These are phyloP conservation scores for Ferrisia virgata DNA, from an alignment of 2,888 invertebrate species.

Conservation along the genomic window DNA sequence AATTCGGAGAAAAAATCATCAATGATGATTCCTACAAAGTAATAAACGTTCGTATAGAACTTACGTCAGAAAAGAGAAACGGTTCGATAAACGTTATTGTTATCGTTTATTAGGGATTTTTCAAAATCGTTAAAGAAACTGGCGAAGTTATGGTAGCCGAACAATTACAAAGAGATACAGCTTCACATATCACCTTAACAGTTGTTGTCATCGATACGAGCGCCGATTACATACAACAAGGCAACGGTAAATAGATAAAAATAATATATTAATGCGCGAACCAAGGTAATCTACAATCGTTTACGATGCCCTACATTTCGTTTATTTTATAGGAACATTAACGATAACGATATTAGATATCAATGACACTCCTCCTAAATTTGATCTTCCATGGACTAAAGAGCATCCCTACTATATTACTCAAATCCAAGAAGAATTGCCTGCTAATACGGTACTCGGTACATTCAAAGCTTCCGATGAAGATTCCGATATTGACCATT, in stretches of 20 bases:
- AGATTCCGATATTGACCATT: slow-evolving; percentile 78
- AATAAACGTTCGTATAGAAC: slow-evolving; percentile 2
- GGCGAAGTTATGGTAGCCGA: slow-evolving; percentile 63
- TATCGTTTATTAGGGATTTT: slow-evolving; percentile 58
- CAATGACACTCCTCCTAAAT: slow-evolving; percentile 62
- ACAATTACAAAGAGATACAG: slow-evolving; percentile 64
- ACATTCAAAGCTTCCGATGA: slow-evolving; percentile 76
- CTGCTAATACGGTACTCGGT: slow-evolving; percentile 71
- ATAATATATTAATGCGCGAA: not conserved
- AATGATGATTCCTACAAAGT: slow-evolving; percentile 53
- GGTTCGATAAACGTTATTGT: not conserved
- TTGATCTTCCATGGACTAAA: slow-evolving; percentile 69
- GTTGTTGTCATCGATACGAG: slow-evolving; percentile 78
- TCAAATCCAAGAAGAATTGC: slow-evolving; percentile 77
- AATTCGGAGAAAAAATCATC: slow-evolving; percentile 71
- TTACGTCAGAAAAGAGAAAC: not conserved
- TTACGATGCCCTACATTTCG: not conserved
- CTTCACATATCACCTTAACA: slow-evolving; percentile 73
- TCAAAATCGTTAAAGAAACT: slow-evolving; percentile 62
- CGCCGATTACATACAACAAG: slow-evolving; percentile 72
- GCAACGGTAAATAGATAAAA: slow-evolving; percentile 60
- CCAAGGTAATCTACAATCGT: no score
- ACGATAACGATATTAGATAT: slow-evolving; percentile 62
- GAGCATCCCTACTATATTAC: slow-evolving; percentile 64
- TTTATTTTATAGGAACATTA: slow-evolving; percentile 58